phyloP scores from a whole-genome alignment of 2,888 invertebrate species.

The Pemphredon lugubris region DNA sequence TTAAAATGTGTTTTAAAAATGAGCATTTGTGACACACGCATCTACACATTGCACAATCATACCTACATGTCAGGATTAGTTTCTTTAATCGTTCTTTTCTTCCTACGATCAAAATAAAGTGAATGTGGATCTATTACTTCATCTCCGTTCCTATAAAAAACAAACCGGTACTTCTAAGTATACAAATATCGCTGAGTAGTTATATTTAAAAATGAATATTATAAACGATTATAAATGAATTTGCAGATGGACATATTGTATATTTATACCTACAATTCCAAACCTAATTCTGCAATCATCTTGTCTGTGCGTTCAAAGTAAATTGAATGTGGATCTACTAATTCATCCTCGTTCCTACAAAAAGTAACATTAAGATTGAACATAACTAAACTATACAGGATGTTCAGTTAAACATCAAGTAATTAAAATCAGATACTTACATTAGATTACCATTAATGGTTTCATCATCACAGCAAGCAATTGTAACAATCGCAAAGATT shows the following conservation, averaged over 20 bases:
- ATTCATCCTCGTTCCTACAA: slow-evolving; percentile 26
- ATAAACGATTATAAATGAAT: background rate
- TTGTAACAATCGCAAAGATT: background rate
- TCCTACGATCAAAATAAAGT: slow-evolving; percentile 61
- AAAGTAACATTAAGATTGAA: background rate
- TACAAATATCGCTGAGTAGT: too few relatives aligned
- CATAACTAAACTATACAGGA: too few relatives aligned
- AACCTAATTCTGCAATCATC: slow-evolving; percentile 1
- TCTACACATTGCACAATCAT: background rate
- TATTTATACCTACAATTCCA: slow-evolving; percentile 13
- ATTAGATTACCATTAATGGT: background rate
- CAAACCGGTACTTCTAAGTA: too few relatives aligned
- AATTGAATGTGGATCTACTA: slow-evolving; percentile 69
- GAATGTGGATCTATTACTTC: slow-evolving; percentile 67
- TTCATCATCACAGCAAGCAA: slow-evolving; percentile 20
- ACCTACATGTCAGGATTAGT: slow-evolving; percentile 4
- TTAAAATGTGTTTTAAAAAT: too few relatives aligned
- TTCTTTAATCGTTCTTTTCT: slow-evolving; percentile 31
- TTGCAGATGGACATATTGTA: background rate
- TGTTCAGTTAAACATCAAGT: too few relatives aligned
- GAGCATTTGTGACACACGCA: too few relatives aligned
- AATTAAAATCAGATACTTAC: background rate
- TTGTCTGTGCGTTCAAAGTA: slow-evolving; percentile 60
- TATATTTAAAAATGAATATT: too few relatives aligned
- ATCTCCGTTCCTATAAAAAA: slow-evolving; percentile 23